These are phyloP conservation scores for Drosophila kuntzei DNA, from an alignment of 2,888 invertebrate species.

Conservation along the genomic window DNA sequence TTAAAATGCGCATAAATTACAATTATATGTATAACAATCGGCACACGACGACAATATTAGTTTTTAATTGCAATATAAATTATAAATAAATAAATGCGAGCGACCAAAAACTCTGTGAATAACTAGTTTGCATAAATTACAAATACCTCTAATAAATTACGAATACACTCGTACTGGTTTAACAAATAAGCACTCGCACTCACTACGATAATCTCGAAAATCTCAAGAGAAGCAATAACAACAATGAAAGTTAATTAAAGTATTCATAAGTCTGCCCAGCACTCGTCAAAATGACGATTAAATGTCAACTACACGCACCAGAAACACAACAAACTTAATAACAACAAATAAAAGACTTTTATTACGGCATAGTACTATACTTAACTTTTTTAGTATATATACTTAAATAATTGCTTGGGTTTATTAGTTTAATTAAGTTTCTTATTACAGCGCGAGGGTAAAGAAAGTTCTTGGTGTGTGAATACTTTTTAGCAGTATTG, in stretches of 20 bases:
- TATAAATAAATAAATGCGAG: constrained; percentile 66
- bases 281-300: constrained; percentile 56
- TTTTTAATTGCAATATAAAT: constrained; percentile 77
- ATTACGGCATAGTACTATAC: constrained; percentile 1
- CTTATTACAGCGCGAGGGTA: background rate
- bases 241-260: constrained; percentile 77
- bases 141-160: constrained; percentile 33
- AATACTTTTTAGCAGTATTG: background rate
- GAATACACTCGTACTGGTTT: constrained; percentile 1
- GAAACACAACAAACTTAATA: background rate
- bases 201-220: background rate
- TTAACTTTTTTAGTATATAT: background rate
- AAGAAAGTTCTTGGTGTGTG: background rate
- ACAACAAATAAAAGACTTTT: constrained; percentile 7
- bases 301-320: constrained; percentile 60
- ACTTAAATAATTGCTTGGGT: background rate
- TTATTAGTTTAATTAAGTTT: constrained; percentile 10
- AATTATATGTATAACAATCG: constrained; percentile 32
- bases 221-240: constrained; percentile 10
- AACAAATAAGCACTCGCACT: constrained; percentile 2
- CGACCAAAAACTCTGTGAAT: constrained; percentile 41
- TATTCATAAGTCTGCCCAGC: constrained; percentile 63
- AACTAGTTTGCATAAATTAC: constrained; percentile 74
- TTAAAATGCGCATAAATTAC: constrained; percentile 76
- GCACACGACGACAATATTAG: constrained; percentile 66